Conservation (phyloP, 2,797 vertebrate species). For the Amblyopsis hoosieri region DNA sequence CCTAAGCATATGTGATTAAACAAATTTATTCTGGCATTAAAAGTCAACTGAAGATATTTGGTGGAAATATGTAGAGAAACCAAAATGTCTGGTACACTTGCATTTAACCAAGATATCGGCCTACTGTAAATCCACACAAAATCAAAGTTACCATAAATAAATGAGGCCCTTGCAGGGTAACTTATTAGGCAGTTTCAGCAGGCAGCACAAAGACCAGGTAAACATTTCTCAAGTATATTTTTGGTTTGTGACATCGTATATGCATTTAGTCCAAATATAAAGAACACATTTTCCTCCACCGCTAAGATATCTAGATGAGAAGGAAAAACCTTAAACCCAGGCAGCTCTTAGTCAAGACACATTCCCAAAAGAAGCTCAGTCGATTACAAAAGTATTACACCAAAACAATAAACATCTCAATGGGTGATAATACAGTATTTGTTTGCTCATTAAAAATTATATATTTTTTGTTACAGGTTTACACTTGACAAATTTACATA, state of each 20-base stretch:
- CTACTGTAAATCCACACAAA: too few species aligned
- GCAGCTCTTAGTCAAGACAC: conserved; percentile 45
- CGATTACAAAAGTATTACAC: conserved; percentile 69
- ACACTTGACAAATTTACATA: conserved; percentile 59
- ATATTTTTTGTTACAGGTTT: not conserved
- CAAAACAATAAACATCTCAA: conserved; percentile 30
- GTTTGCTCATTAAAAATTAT: conserved; percentile 50
- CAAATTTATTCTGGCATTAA: not conserved
- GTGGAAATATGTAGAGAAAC: not conserved
- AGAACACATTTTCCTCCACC: conserved; percentile 51
- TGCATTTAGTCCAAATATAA: conserved; percentile 69
- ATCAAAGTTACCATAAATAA: conserved; percentile 1
- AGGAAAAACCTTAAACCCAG: conserved; percentile 30
- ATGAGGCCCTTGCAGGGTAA: conserved; percentile 7
- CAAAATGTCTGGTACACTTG: not conserved
- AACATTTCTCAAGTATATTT: conserved; percentile 76
- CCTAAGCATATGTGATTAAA: not conserved
- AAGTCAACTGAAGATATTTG: not conserved
- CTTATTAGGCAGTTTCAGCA: conserved; percentile 6
- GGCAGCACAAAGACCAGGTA: conserved; percentile 35
- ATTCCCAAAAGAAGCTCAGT: conserved; percentile 60
- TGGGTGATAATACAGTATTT: conserved; percentile 49
- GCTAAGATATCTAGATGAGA: conserved; percentile 15
- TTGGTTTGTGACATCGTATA: conserved; percentile 78
- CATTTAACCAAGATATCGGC: not conserved